Evolutionary conservation across 1,140 invertebrate species (phyloP).

Genomic region (Pachyrhynchus sulphureomaculatus): DNA sequence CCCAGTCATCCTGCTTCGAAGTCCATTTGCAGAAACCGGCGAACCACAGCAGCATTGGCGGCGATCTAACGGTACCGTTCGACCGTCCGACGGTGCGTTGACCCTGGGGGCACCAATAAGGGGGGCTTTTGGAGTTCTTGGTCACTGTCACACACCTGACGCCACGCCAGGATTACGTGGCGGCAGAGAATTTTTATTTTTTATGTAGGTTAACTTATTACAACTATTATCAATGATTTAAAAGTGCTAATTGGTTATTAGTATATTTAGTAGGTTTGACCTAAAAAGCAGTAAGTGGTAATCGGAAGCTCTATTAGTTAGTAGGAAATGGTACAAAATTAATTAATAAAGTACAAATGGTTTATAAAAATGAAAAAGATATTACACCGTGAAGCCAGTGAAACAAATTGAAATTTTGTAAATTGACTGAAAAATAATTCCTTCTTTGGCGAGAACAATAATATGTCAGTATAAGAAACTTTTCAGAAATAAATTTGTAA

Average conservation of each 20-base stretch:
- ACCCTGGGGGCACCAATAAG: slow-evolving; percentile 4
- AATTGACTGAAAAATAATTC: too few species aligned
- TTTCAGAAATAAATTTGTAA: too few species aligned
- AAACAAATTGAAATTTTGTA: too few species aligned
- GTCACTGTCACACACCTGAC: slow-evolving; percentile 41
- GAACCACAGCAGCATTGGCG: slow-evolving; percentile 8
- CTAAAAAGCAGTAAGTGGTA: not conserved
- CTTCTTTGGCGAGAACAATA: too few species aligned
- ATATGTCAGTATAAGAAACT: too few species aligned
- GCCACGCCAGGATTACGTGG: slow-evolving; percentile 29
- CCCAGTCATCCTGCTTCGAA: too few species aligned
- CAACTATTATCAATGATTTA: slow-evolving; percentile 15
- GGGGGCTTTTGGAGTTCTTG: slow-evolving; percentile 28
- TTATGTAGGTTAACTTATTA: slow-evolving; percentile 27
- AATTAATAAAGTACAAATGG: too few species aligned
- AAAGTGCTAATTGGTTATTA: slow-evolving; percentile 4
- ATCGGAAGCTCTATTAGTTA: too few species aligned
- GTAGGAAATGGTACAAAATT: too few species aligned
- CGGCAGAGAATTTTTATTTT: slow-evolving; percentile 23
- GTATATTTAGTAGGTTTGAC: not conserved
- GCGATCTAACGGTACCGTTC: slow-evolving; percentile 24
- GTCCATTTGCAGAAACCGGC: not conserved
- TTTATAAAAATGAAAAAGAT: too few species aligned
- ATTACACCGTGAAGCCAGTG: too few species aligned
- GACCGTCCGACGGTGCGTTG: slow-evolving; percentile 24